Conservation (phyloP, 2,113 vertebrate genomes). For the Vicugna pacos region DNA sequence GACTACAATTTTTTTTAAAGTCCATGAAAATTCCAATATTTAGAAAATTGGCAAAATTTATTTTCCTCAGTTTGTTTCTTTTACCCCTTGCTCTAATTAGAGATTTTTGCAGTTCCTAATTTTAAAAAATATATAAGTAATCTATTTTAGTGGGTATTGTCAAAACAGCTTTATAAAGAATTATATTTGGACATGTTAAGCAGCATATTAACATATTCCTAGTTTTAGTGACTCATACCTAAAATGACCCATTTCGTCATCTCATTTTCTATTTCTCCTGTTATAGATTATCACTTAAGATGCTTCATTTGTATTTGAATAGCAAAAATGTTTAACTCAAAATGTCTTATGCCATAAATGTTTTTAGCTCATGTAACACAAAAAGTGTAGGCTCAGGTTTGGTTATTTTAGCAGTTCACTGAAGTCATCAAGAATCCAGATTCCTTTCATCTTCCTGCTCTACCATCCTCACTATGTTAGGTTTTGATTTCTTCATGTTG, state of each 20-base stretch:
- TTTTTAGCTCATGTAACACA: background rate
- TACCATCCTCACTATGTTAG: background rate
- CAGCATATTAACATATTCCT: background rate
- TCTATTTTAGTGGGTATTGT: background rate
- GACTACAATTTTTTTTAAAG: too few species aligned
- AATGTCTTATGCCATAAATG: background rate
- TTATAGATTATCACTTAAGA: background rate
- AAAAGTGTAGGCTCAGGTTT: background rate
- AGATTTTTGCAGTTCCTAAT: background rate
- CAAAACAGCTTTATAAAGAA: conserved; percentile 1
- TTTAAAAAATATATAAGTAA: background rate
- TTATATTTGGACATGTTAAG: background rate
- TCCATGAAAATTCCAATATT: background rate
- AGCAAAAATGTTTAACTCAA: background rate
- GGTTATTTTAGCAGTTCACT: background rate
- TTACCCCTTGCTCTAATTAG: background rate
- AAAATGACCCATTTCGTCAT: background rate
- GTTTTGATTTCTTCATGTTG: background rate
- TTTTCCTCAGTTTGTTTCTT: conserved; percentile 31
- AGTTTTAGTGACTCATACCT: background rate
- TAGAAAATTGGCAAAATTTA: background rate
- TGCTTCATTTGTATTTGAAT: background rate
- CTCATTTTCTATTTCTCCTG: background rate
- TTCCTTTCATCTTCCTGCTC: background rate
- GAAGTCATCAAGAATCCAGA: background rate